Base-by-base conservation (phyloP, 2,888 invertebrate genomes). In the Nasonovia ribisnigri region DNA sequence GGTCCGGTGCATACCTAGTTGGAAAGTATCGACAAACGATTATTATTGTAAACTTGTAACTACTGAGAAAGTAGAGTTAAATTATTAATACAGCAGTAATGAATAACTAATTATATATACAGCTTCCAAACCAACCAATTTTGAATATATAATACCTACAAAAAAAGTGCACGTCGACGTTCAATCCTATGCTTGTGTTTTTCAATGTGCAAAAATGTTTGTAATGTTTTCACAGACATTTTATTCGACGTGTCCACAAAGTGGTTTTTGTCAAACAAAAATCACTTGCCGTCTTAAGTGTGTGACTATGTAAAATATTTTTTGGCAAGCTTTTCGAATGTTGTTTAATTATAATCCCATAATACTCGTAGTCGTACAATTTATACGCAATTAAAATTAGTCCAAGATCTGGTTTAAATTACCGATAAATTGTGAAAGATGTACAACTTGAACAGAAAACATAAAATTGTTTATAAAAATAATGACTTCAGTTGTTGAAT, bases 11-110 rank as follows among this genome's bases (percentile, higher is more conserved):
- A 26, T 42, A 90, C 36, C 16, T 48, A 48, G 90, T 90, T 67
- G 67, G 90, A 90, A 90, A 90, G 90, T 67, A 46, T 36, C 13
- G 67, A 48, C 48, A 8, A n/a, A 90, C 67, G 24, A n/a, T 46
- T n/a, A 90, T 57, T 57, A 24, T 57, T 67, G 46, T n/a, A 36
- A 36, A 20, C 20, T 77, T 36, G 36, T 77, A 36, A 77, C 36
- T 67, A n/a, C 46, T 29, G 36, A 67, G 67, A 57, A 90, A 67
- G 60, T 90, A 36, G 29, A n/a, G 20, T 60, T 60, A n/a, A 88
- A 88, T 88, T 86, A 51, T 88, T 86, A 46, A 86, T 29, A 6
- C 87, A n/a, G n/a, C 29, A 29, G 6, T 46, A 20, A 87, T 48
- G 46, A 87, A 48, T 87, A 48, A 87, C 3, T 88, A n/a, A 48